Base-by-base conservation (phyloP, 2,888 invertebrate genomes). In the Eristalis intricaria region DNA sequence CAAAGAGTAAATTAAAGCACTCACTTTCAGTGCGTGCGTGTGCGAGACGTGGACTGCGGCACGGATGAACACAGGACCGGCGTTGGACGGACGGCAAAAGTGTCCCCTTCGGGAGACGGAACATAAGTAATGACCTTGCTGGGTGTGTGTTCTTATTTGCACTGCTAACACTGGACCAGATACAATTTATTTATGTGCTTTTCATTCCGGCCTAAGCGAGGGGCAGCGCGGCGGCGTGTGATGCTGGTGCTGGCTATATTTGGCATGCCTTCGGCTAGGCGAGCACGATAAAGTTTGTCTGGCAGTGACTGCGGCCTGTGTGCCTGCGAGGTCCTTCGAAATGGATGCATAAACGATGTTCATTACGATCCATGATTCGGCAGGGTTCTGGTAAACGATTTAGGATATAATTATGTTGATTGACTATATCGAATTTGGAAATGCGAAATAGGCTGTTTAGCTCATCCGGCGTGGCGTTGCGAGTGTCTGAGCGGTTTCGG, bases 41-140 rank as follows among this genome's bases (percentile, higher is more conserved):
- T 13, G 22, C 58, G 80, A 29, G 26, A 26, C 29, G 74, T 60
- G 32, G 23, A 50, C 32, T 38, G 13, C 13, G 38, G 11, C 19
- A 19, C 43, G 50, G 35, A 50, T n/a, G 69, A 7, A 71, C 43
- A 40, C 60, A 11, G 83, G 63, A 43, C 32, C 50, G 56, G 58
- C 65, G 66, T 43, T 71, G 29, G 64, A 83, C 79, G 64, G 60
- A 80, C 84, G 75, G 50, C 43, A 69, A 78, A 29, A 35, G 69
- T 87, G 71, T 80, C 64, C 87, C 84, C 80, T 79, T 84, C 26
- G 80, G 73, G 80, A 80, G 60, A 71, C 73, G n/a, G n/a, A 80
- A 77, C 84, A 73, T 87, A 84, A 87, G 84, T 84, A 84, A 87
- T 84, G 87, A 87, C 84, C 84, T 87, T 87, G 87, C 65, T 76